Evolutionary conservation across 2,797 vertebrate genomes (phyloP).

Genomic region (Phoebastria nigripes): DNA sequence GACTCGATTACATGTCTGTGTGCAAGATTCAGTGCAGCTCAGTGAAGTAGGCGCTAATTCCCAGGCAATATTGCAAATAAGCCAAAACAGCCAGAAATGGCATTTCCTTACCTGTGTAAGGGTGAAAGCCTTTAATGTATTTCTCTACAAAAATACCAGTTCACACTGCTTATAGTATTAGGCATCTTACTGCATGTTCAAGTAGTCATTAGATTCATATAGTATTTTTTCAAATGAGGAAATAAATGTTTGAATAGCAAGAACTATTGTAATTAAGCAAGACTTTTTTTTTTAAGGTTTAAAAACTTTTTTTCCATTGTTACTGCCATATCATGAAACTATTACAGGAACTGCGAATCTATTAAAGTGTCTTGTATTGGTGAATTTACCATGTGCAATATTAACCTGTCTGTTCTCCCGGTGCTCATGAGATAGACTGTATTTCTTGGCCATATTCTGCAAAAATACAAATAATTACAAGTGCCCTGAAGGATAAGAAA

Average conservation of each 20-base stretch:
- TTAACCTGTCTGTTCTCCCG: not conserved
- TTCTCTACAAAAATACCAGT: slow-evolving; percentile 21
- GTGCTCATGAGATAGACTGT: not conserved
- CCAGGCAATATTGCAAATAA: slow-evolving; percentile 10
- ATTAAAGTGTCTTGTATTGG: not conserved
- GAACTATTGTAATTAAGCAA: not conserved
- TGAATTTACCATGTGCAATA: slow-evolving; percentile 9
- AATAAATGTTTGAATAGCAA: slow-evolving; percentile 4
- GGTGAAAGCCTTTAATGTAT: slow-evolving; percentile 40
- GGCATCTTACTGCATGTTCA: not conserved
- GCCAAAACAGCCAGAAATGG: slow-evolving; percentile 43
- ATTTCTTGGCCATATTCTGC: not conserved
- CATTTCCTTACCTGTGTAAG: slow-evolving; percentile 54
- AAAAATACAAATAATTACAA: not conserved
- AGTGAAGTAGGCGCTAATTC: not conserved
- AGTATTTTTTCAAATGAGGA: slow-evolving; percentile 8
- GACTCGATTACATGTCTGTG: not conserved
- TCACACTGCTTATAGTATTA: slow-evolving; percentile 24
- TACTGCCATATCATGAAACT: not conserved
- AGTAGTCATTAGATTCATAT: not conserved
- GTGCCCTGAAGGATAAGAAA: not conserved
- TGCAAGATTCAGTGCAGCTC: not conserved
- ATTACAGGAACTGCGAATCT: not conserved
- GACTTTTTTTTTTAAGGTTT: not conserved
- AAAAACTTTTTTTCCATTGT: not conserved